Evolutionary conservation across 2,113 vertebrate genomes (phyloP).

Genomic region (Podocnemis expansa): DNA sequence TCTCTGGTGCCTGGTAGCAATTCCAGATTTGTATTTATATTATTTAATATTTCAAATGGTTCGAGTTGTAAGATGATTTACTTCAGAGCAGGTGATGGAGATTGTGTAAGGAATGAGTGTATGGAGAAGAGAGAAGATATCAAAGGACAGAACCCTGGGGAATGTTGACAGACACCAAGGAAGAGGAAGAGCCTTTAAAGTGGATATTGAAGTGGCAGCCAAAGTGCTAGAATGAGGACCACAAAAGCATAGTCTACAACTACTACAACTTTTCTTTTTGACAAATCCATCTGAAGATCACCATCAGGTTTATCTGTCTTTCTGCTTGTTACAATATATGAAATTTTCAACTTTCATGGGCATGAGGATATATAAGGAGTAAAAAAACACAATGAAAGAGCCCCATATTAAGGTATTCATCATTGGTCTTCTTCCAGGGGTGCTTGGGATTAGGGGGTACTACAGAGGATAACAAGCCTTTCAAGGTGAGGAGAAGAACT

Average conservation of each 20-base stretch:
- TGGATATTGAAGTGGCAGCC: not conserved
- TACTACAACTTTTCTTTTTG: not conserved
- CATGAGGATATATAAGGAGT: slow-evolving; percentile 32
- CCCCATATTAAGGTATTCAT: slow-evolving; percentile 36
- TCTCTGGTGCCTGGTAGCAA: not conserved
- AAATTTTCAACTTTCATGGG: slow-evolving; percentile 18
- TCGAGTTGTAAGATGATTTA: not conserved
- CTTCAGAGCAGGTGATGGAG: not conserved
- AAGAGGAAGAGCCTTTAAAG: not conserved
- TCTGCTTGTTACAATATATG: slow-evolving; percentile 14
- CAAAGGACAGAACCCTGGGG: not conserved
- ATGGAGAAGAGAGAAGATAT: not conserved
- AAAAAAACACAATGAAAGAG: slow-evolving; percentile 14
- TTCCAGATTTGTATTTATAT: not conserved
- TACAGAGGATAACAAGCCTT: slow-evolving; percentile 55
- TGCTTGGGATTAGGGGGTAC: slow-evolving; percentile 37
- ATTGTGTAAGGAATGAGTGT: not conserved
- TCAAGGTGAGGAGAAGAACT: slow-evolving; percentile 51
- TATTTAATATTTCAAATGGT: not conserved
- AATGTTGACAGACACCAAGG: not conserved
- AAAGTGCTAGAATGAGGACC: not conserved
- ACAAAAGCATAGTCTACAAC: not conserved
- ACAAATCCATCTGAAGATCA: slow-evolving; percentile 9
- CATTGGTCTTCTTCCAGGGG: slow-evolving; percentile 17
- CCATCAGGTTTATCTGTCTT: not conserved